Conservation (phyloP, 2,888 invertebrate species). For the Uloborus plumipes region DNA sequence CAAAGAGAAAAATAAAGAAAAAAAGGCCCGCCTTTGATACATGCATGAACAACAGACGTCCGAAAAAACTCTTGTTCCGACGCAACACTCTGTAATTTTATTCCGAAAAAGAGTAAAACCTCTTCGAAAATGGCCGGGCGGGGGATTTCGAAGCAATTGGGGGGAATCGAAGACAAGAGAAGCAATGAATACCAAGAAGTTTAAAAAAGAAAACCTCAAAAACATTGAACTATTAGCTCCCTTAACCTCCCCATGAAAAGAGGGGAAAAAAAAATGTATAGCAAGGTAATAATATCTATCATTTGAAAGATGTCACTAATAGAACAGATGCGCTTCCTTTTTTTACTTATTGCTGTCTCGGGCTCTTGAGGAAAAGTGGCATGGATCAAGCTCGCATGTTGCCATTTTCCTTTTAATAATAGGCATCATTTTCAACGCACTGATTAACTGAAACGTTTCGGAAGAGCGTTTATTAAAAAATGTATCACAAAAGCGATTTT, state of each 20-base stretch:
- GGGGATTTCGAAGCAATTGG: not conserved
- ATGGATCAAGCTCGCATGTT: not conserved
- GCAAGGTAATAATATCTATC: conserved; percentile 62
- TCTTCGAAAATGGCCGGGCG: not conserved
- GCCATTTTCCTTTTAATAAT: too few relatives aligned
- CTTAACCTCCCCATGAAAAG: conserved; percentile 39
- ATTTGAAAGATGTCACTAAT: conserved; percentile 63
- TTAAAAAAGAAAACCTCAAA: conserved; percentile 33
- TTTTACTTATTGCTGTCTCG: conserved; percentile 15
- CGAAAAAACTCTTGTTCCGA: not conserved
- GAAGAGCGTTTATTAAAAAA: too few relatives aligned
- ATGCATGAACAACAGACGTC: conserved; percentile 18
- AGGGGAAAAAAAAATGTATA: conserved; percentile 26
- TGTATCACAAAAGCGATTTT: too few relatives aligned
- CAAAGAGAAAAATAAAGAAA: not conserved
- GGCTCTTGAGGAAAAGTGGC: conserved; percentile 13
- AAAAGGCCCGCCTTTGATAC: not conserved
- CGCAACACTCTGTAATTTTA: conserved; percentile 54
- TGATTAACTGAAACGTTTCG: too few relatives aligned
- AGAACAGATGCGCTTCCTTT: conserved; percentile 44
- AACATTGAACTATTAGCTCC: conserved; percentile 63
- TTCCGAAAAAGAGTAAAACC: conserved; percentile 45
- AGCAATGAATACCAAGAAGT: conserved; percentile 11
- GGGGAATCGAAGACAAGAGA: conserved; percentile 6
- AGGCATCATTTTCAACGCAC: too few relatives aligned